These are phyloP conservation scores for Scolanthus callimorphus DNA, from an alignment of 92 coral and sea anemone genomes.

Conservation along the genomic window DNA sequence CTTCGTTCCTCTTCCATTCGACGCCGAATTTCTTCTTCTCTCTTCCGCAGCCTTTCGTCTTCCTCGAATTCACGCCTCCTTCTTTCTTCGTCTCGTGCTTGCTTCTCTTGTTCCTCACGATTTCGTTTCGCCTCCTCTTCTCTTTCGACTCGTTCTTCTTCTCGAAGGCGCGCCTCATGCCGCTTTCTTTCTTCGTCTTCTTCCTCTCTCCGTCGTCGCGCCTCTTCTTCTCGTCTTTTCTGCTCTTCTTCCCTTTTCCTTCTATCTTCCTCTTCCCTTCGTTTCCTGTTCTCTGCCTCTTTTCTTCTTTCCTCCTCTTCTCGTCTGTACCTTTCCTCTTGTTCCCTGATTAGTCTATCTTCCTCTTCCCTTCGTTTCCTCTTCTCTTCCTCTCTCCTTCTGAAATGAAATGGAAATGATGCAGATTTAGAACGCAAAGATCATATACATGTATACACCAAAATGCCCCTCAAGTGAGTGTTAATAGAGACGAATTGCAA, in stretches of 20 bases:
- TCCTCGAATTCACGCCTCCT: conserved; percentile 20
- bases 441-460: too few relatives aligned
- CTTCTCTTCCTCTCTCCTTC: conserved; percentile 47
- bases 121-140: conserved; percentile 21
- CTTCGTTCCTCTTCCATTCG: conserved; percentile 33
- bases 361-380: conserved; percentile 26
- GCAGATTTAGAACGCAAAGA: too few relatives aligned
- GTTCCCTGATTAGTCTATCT: conserved; percentile 18
- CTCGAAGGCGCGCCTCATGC: too few relatives aligned
- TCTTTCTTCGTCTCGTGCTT: conserved; percentile 22
- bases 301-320: conserved; percentile 26
- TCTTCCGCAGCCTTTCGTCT: conserved; percentile 33
- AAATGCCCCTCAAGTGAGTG: too few relatives aligned
- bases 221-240: conserved; percentile 25
- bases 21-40: conserved; percentile 34
- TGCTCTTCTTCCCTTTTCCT: conserved; percentile 12
- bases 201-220: conserved; percentile 24
- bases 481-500: too few relatives aligned
- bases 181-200: conserved; percentile 29
- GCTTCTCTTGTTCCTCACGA: conserved; percentile 31
- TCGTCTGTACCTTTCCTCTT: conserved; percentile 20
- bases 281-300: conserved; percentile 13
- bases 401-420: too few relatives aligned
- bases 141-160: neutral
- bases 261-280: conserved; percentile 11